Evolutionary conservation across 2,797 vertebrate genomes (phyloP).

Genomic region (Cyprinella venusta): DNA sequence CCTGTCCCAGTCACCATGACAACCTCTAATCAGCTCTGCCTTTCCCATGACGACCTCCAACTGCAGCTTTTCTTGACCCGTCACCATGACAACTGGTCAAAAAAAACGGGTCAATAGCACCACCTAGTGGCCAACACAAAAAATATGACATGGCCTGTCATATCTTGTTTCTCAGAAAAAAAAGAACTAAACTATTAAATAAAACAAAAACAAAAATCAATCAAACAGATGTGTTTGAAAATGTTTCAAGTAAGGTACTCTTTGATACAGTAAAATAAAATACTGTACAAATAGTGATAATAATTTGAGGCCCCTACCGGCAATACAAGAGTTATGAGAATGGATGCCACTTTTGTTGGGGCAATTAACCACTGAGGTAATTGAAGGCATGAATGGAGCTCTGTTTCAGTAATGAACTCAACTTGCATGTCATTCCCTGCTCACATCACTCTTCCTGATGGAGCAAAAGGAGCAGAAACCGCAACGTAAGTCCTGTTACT

Average conservation of each 20-base stretch:
- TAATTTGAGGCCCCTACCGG: slow-evolving; percentile 5
- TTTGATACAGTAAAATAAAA: background rate
- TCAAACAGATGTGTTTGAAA: background rate
- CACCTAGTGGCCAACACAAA: slow-evolving; percentile 15
- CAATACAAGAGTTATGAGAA: slow-evolving; percentile 2
- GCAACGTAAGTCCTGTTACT: slow-evolving; percentile 27
- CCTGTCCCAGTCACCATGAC: slow-evolving; percentile 16
- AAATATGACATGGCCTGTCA: background rate
- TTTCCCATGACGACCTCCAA: background rate
- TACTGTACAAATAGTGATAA: background rate
- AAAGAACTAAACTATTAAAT: background rate
- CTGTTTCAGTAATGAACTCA: slow-evolving; percentile 41
- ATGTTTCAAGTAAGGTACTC: background rate
- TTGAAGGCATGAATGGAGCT: slow-evolving; percentile 51
- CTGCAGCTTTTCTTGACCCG: background rate
- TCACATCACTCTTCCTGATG: slow-evolving; percentile 19
- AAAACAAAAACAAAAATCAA: background rate
- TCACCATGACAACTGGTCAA: slow-evolving; percentile 42
- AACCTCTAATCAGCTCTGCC: background rate
- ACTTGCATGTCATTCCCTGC: slow-evolving; percentile 30
- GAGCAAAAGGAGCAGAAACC: slow-evolving; percentile 30
- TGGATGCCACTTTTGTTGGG: slow-evolving; percentile 25
- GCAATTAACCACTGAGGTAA: slow-evolving; percentile 47
- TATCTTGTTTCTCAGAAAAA: background rate
- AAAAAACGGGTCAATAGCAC: background rate